phyloP scores from a whole-genome alignment of 1,140 invertebrate species.

The Littorina saxatilis region DNA sequence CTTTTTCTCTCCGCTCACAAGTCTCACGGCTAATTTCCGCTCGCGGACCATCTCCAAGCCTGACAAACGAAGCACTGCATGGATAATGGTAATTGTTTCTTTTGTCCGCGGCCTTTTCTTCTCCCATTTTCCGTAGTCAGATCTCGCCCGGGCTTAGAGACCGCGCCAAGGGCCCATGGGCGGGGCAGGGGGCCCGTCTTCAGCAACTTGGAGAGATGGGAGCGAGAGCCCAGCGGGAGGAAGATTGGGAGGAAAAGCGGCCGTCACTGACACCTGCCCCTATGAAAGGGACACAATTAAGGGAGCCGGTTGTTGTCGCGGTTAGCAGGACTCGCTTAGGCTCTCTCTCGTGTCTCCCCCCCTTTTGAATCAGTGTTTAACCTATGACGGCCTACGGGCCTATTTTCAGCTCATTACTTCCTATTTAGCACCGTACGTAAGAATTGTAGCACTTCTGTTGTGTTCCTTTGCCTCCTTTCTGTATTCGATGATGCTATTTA shows the following conservation, averaged over 20 bases:
- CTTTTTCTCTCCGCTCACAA: too few species aligned
- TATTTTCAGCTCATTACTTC: too few species aligned
- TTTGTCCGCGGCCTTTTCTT: background rate
- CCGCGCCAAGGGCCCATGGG: background rate
- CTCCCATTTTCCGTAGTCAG: background rate
- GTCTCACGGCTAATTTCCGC: background rate
- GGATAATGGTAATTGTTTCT: conserved; percentile 2
- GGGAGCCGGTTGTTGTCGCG: too few species aligned
- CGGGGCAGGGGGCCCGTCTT: too few species aligned
- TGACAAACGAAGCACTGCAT: background rate
- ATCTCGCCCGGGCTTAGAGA: background rate
- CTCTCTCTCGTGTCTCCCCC: too few species aligned
- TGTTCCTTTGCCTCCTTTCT: too few species aligned
- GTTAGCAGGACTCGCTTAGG: background rate
- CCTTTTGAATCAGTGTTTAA: too few species aligned
- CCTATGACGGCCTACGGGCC: too few species aligned
- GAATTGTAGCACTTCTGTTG: too few species aligned
- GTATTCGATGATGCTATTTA: too few species aligned
- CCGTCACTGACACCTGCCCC: conserved; percentile 8
- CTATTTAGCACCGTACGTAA: too few species aligned
- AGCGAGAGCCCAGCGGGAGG: background rate
- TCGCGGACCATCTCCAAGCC: background rate
- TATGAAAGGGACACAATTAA: background rate
- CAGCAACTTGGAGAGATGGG: too few species aligned
- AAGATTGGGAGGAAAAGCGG: background rate